Evolutionary conservation across 2,888 invertebrate genomes (phyloP).

Genomic region (Tetramorium bicarinatum): DNA sequence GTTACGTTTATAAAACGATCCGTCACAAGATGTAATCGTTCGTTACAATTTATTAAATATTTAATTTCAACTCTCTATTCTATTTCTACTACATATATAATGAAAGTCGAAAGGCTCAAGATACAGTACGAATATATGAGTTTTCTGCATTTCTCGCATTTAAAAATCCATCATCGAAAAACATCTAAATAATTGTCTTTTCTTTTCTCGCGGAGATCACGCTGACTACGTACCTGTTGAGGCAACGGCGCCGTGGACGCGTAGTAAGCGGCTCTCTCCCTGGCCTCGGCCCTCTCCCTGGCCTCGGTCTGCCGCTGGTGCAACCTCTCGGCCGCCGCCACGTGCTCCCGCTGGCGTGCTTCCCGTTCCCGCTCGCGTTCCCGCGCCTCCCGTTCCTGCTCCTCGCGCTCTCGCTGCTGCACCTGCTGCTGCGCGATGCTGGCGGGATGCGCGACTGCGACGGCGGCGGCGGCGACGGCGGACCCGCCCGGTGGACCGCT

Average conservation of each 20-base stretch:
- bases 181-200: neutral
- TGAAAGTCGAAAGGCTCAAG: neutral
- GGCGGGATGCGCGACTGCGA: conserved; percentile 76
- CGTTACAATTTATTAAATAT: neutral
- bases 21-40: neutral
- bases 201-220: neutral
- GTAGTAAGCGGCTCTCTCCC: conserved; percentile 87
- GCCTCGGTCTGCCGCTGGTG: conserved; percentile 80
- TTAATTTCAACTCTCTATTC: neutral
- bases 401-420: conserved; percentile 78
- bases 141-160: neutral
- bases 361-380: conserved; percentile 70
- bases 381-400: conserved; percentile 76
- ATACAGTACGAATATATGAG: neutral
- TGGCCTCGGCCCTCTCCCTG: conserved; percentile 72
- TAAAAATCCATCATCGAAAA: neutral
- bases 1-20: neutral
- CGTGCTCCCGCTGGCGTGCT: conserved; percentile 50
- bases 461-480: conserved; percentile 49
- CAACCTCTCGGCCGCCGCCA: conserved; percentile 82
- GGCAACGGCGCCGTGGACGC: conserved; percentile 85
- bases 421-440: conserved; percentile 80
- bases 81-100: neutral
- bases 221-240: conserved; percentile 80
- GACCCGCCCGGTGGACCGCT: conserved; percentile 74